Base-by-base conservation (phyloP, 92 coral and sea anemone genomes). In the Phenganax marumi region DNA sequence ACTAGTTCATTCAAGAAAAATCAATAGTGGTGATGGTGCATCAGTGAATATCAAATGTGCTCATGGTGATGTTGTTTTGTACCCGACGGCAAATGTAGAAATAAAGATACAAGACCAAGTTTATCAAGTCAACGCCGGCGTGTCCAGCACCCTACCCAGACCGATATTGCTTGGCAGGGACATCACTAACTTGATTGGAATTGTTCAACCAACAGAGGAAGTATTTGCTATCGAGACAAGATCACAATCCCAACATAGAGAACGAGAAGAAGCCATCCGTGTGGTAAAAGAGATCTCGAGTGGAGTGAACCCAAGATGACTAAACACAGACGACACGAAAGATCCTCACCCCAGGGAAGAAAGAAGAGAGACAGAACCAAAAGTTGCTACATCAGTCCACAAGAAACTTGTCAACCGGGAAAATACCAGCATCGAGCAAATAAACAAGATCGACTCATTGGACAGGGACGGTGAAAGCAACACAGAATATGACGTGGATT, bases 61-160 rank as follows among this genome's bases (percentile, higher is more conserved):
- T 74, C 86, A 86, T 65, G 86, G 80, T n/a, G 52, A 86, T 79
- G 39, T 50, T 12, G 74, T 78, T 19, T 60, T 51, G 19, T 86
- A 86, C 52, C 89, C 89, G 18, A 86, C 89, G 52, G 89, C 86
- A 0, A 61, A 81, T 21, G 26, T 86, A 65, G 49, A 60, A 33
- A 73, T 86, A 16, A 55, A 57, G 50, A 53, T 86, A 50, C 81
- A 86, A 25, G 83, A 66, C 33, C 50, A 50, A 24, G 46, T 73
- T 26, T 75, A 22, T 65, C 65, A 86, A 18, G 82, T 79, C 14
- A 70, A 47, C n/a, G n/a, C n/a, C n/a, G n/a, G n/a, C n/a, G n/a
- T n/a, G n/a, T n/a, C n/a, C n/a, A n/a, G n/a, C n/a, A 72, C 55
- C 55, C 77, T 86, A 23, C 86, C 89, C 52, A 81, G 86, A 71